Percentiles rank a stretch among this genome's conserved stretches.
These are phyloP conservation scores for Nomada fucata DNA, from an alignment of 2,888 invertebrate species.

Conservation along the genomic window DNA sequence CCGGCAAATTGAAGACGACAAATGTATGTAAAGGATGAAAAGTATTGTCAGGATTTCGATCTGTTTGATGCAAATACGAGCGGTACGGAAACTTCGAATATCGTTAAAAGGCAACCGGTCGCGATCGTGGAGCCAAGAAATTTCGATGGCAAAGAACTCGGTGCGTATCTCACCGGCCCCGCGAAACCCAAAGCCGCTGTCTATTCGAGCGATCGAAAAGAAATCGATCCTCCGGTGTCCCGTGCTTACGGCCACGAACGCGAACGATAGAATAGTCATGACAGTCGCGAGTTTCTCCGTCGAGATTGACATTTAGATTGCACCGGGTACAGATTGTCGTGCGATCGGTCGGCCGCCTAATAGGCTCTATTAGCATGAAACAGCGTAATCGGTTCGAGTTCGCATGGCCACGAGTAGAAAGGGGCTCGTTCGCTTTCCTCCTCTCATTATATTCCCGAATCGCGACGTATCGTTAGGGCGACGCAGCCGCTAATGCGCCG, in stretches of 20 bases:
- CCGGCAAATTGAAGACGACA: no score
- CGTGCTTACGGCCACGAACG: background rate
- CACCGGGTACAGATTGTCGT: constrained; percentile 31
- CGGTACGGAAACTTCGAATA: no score
- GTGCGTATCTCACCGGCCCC: background rate
- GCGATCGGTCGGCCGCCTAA: constrained; percentile 50
- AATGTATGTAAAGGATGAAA: no score
- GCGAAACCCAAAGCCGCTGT: constrained; percentile 1
- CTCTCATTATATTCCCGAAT: constrained; percentile 44
- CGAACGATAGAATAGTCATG: constrained; percentile 46
- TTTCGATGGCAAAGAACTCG: background rate
- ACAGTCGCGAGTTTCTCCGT: constrained; percentile 29
- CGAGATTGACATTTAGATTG: constrained; percentile 58
- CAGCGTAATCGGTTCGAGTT: constrained; percentile 53
- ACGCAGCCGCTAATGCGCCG: constrained; percentile 46
- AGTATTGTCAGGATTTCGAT: no score
- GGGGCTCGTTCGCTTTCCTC: constrained; percentile 33
- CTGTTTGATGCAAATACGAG: no score
- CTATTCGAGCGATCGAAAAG: constrained; percentile 17
- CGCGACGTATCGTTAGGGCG: constrained; percentile 54
- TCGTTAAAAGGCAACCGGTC: no score
- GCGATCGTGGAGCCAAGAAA: background rate
- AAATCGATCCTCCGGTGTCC: constrained; percentile 6
- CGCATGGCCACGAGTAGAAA: constrained; percentile 38
- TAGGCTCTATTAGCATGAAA: constrained; percentile 64